Evolutionary conservation across 2,113 vertebrate genomes (phyloP).

Genomic region (Pelodiscus sinensis): DNA sequence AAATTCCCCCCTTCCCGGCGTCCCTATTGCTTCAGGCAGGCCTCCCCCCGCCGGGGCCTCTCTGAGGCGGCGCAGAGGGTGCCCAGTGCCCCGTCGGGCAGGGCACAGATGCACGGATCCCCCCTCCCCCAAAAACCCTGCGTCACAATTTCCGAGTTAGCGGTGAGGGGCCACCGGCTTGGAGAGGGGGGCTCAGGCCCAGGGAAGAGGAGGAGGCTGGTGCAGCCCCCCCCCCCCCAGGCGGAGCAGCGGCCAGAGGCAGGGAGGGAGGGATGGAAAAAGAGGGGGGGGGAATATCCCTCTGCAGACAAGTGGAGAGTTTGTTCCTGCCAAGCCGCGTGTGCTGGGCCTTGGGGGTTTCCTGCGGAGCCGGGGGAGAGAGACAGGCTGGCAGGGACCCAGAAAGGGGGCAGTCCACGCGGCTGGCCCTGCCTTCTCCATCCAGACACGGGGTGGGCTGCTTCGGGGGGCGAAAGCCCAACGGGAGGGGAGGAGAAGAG

Average conservation of each 20-base stretch:
- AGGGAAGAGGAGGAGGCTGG: background rate
- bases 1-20: rapidly evolving
- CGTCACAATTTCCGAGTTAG: slow-evolving; percentile 47
- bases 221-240: background rate
- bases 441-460: background rate
- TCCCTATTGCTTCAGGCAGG: rapidly evolving
- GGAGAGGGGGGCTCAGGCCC: background rate
- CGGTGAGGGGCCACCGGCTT: background rate
- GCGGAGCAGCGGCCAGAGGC: rapidly evolving
- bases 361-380: background rate
- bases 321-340: rapidly evolving
- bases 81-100: background rate
- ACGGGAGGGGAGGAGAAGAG: background rate
- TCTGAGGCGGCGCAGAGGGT: background rate
- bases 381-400: background rate
- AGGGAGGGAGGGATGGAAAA: background rate
- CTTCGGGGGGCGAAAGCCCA: background rate
- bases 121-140: slow-evolving; percentile 27
- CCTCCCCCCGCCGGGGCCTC: rapidly evolving
- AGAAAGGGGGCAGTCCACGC: background rate
- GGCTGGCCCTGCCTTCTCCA: background rate
- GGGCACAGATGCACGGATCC: background rate
- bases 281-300: background rate
- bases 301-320: rapidly evolving
- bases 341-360: background rate